Conservation (phyloP, 2,113 vertebrate species). For the Dipodomys ordii region DNA sequence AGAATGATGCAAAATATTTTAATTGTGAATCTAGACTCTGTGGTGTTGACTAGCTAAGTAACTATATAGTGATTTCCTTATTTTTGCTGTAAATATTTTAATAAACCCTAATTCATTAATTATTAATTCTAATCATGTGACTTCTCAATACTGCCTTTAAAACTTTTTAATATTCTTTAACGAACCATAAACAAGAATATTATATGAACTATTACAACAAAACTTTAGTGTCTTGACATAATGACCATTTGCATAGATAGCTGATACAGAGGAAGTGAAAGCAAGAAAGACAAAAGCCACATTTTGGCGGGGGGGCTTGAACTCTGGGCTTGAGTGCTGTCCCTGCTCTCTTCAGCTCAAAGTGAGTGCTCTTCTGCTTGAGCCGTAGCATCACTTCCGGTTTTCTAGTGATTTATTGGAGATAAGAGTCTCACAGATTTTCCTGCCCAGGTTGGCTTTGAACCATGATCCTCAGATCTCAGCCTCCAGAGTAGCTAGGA, state of each 20-base stretch:
- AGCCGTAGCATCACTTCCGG: too few relatives aligned
- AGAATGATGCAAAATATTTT: conserved; percentile 13
- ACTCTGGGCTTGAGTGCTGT: too few relatives aligned
- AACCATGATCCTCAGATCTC: too few relatives aligned
- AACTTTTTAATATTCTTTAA: conserved; percentile 35
- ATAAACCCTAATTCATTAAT: conserved; percentile 55
- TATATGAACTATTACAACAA: conserved; percentile 40
- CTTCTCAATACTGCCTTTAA: conserved; percentile 38
- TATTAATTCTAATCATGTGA: conserved; percentile 50
- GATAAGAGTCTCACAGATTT: too few relatives aligned
- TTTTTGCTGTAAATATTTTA: conserved; percentile 29
- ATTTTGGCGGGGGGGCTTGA: background rate
- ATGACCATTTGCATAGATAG: background rate
- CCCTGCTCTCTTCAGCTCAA: too few relatives aligned
- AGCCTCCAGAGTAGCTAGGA: too few relatives aligned
- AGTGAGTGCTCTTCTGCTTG: too few relatives aligned
- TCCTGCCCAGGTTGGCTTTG: too few relatives aligned
- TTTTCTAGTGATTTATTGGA: too few relatives aligned
- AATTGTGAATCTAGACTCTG: background rate
- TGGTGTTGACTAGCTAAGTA: background rate
- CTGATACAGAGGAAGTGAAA: conserved; percentile 28
- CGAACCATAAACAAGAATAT: conserved; percentile 13
- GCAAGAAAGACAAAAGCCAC: conserved; percentile 42
- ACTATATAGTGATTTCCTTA: background rate
- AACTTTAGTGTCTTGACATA: background rate